Base-by-base conservation (phyloP, 2,113 vertebrate genomes). In the Himantopus leucocephalus region DNA sequence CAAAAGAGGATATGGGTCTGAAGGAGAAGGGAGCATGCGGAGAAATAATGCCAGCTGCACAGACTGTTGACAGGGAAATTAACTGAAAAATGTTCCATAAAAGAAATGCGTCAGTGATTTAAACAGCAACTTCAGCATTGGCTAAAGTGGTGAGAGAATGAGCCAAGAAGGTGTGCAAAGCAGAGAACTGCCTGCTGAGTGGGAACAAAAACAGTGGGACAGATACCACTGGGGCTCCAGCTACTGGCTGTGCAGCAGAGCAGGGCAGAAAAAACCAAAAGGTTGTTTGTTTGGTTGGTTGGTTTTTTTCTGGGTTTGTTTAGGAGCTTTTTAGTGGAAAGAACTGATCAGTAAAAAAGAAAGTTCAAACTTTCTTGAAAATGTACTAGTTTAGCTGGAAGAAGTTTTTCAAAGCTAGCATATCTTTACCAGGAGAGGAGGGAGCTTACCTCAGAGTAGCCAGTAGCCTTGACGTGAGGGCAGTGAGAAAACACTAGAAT, bases 211-310 rank as follows among this genome's bases (percentile, higher is more conserved):
- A 7, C 16, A 41, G 26, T 59, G 32, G 39, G 63, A 13, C 17
- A 30, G 29, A 35, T 32, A 47, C 6, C 17, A 24, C 27, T 55
- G 35, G 12, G 19, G n/a, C 7, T 58, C 35, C 4, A 37, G 26
- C 35, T 58, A 48, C 8, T 39, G 55, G 27, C 20, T 52, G 13
- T 39, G 56, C n/a, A 78, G 35, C 34, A 81, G 10, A 78, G 24
- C 9, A 76, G 17, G 17, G 8, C 5, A 55, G n/a, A n/a, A 76
- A 55, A 34, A 18, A 29, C 14, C 10, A 30, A 53, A 66, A 50
- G 4, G 15, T 43, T 43, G 8, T 1, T 4, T 55, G 19, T 55
- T 37, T 30, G 43, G 12, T 41, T 41, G 11, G 1, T 0, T 4
- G 47, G 19, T 55, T 37, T 30, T 32, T 34, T 62, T 62, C 12